Conservation (phyloP, 2,888 invertebrate species). For the Osmoderma eremita region DNA sequence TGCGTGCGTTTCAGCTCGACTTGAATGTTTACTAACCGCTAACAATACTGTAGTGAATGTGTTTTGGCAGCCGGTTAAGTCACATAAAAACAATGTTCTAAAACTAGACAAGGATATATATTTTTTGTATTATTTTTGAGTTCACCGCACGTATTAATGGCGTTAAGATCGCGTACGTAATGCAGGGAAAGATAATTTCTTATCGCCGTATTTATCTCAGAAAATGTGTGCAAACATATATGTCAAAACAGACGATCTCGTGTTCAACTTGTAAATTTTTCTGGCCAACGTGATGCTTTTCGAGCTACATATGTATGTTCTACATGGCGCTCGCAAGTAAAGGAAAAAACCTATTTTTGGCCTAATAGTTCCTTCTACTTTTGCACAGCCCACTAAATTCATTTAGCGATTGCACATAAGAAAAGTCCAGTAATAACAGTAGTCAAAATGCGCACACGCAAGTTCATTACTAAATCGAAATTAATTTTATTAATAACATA, state of each 20-base stretch:
- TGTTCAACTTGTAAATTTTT: conserved; percentile 26
- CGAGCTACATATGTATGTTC: no score
- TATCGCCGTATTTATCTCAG: conserved; percentile 36
- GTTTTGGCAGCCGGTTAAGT: conserved; percentile 41
- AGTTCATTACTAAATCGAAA: no score
- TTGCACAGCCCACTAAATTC: no score
- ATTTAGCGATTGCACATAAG: no score
- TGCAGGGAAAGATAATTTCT: conserved; percentile 36
- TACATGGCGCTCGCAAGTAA: no score
- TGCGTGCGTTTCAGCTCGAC: conserved; percentile 21
- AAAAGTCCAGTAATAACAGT: no score
- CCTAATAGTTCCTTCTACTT: no score
- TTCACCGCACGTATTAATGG: conserved; percentile 10
- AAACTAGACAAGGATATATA: conserved; percentile 42
- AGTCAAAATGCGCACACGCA: no score
- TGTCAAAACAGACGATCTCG: conserved; percentile 16
- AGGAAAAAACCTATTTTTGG: no score
- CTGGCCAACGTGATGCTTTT: background rate
- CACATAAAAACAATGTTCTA: conserved; percentile 42
- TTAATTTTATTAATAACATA: no score
- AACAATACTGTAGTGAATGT: conserved; percentile 41
- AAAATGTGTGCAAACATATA: conserved; percentile 25
- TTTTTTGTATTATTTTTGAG: conserved; percentile 28
- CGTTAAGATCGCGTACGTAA: conserved; percentile 21
- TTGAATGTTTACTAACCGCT: conserved; percentile 41